These are phyloP conservation scores for Nettapus auritus DNA, from an alignment of 2,113 vertebrate genomes.

Conservation along the genomic window DNA sequence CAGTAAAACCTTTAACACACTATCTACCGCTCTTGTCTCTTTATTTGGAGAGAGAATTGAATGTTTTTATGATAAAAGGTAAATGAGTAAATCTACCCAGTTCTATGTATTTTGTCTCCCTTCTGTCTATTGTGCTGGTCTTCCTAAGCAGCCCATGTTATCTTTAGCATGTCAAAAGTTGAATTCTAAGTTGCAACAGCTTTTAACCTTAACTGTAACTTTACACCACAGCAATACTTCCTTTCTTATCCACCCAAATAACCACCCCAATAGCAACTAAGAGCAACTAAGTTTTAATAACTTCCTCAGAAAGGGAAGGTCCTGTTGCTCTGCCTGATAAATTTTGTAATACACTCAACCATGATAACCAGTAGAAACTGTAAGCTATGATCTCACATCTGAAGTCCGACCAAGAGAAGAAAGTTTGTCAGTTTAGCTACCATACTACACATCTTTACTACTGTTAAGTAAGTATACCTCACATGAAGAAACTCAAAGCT, in stretches of 20 bases:
- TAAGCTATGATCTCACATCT: neutral
- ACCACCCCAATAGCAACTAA: neutral
- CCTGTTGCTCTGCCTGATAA: neutral
- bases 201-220: neutral
- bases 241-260: neutral
- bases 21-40: neutral
- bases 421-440: neutral
- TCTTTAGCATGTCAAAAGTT: neutral
- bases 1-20: neutral
- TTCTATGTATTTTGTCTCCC: neutral
- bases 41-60: neutral
- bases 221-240: neutral
- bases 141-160: neutral
- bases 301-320: neutral
- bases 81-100: neutral
- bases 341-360: neutral
- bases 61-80: neutral
- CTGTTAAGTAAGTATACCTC: neutral
- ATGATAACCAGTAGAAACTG: neutral
- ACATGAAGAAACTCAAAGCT: neutral
- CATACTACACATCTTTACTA: neutral
- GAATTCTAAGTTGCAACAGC: neutral
- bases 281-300: neutral
- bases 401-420: neutral
- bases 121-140: neutral